Evolutionary conservation across 2,113 vertebrate species (phyloP).

Genomic region (Corydoras maculifer): DNA sequence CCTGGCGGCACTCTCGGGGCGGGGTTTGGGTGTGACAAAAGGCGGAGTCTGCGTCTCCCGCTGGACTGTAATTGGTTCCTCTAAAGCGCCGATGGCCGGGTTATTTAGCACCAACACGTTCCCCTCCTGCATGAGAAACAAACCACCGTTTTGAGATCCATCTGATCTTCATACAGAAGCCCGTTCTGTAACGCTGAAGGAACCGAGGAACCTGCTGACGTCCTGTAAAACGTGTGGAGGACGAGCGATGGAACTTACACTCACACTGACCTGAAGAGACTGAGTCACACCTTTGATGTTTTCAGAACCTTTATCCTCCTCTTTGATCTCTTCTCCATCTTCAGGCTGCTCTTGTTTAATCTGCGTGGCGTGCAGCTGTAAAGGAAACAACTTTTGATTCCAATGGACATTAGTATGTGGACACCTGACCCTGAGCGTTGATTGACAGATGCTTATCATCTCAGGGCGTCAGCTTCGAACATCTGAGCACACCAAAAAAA

Average conservation of each 20-base stretch:
- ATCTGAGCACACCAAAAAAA: too few relatives aligned
- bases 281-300: slow-evolving; percentile 54
- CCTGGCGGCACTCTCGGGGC: slow-evolving; percentile 63
- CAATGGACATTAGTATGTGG: too few relatives aligned
- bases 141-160: not conserved
- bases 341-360: slow-evolving; percentile 46
- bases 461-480: too few relatives aligned
- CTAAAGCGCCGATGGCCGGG: slow-evolving; percentile 60
- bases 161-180: not conserved
- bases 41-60: slow-evolving; percentile 29
- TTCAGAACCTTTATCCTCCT: slow-evolving; percentile 45
- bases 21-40: slow-evolving; percentile 51
- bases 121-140: slow-evolving; percentile 56
- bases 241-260: slow-evolving; percentile 50
- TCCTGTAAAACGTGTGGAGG: too few relatives aligned
- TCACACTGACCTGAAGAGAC: slow-evolving; percentile 72
- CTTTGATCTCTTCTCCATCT: slow-evolving; percentile 43
- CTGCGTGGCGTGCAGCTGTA: slow-evolving; percentile 50
- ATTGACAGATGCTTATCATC: too few relatives aligned
- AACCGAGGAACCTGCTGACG: too few relatives aligned
- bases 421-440: too few relatives aligned
- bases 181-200: too few relatives aligned
- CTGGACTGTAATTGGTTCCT: slow-evolving; percentile 25
- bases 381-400: not conserved
- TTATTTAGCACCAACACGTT: slow-evolving; percentile 61